Percentiles rank a stretch among this genome's conserved stretches.
Evolutionary conservation across 1,140 invertebrate genomes (phyloP).

Genomic region (Mya arenaria): DNA sequence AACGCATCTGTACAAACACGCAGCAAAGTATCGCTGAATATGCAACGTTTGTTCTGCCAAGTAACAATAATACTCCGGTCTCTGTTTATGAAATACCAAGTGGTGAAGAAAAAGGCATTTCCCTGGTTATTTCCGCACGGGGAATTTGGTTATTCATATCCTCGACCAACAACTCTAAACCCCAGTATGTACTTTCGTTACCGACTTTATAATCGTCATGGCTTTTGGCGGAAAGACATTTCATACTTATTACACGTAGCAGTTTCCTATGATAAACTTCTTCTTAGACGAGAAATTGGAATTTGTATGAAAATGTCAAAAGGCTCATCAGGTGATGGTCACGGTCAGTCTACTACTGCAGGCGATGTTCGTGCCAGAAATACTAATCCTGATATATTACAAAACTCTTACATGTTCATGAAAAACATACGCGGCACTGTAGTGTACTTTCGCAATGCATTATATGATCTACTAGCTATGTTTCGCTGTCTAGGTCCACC

Average conservation of each 20-base stretch:
- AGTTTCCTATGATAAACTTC: neutral
- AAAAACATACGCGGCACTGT: conserved; percentile 48
- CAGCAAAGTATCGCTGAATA: neutral
- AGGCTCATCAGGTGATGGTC: neutral
- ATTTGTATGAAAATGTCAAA: conserved; percentile 6
- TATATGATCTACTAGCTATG: conserved; percentile 42
- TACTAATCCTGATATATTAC: neutral
- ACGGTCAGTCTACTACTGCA: neutral
- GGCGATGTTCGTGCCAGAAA: neutral
- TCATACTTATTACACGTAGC: conserved; percentile 16
- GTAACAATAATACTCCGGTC: neutral
- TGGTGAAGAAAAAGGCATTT: conserved; percentile 14
- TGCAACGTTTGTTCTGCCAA: no score
- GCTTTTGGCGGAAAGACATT: conserved; percentile 26
- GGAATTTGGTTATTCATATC: neutral
- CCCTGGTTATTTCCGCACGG: conserved; percentile 37
- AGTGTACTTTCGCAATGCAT: conserved; percentile 34
- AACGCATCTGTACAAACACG: neutral
- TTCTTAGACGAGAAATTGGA: no score
- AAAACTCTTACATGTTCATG: conserved; percentile 47
- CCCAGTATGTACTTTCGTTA: neutral
- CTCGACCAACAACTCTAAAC: neutral
- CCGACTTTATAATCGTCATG: conserved; percentile 19
- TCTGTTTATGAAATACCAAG: neutral
- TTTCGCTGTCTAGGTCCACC: conserved; percentile 35